phyloP scores from a whole-genome alignment of 2,113 vertebrate genomes.

The Hemiscyllium ocellatum region DNA sequence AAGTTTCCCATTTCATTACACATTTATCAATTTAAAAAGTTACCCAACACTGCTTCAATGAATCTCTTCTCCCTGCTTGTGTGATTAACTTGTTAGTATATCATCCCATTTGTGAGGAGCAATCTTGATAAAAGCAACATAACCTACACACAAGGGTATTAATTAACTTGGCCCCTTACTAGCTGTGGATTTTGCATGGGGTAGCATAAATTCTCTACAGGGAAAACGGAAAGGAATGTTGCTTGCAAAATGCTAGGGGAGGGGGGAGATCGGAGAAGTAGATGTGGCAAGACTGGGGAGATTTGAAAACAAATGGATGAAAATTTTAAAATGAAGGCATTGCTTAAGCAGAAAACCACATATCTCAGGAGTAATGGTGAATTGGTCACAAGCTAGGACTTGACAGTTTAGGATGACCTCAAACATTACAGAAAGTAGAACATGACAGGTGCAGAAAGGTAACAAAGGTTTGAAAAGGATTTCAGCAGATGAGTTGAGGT shows the following conservation, averaged over 20 bases:
- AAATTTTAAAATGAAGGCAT: not conserved
- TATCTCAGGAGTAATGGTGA: not conserved
- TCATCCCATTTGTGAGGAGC: conserved; percentile 1
- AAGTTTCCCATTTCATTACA: not conserved
- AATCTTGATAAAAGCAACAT: conserved; percentile 20
- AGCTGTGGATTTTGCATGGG: conserved; percentile 21
- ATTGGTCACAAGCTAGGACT: not conserved
- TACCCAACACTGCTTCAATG: not conserved
- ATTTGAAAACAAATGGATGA: not conserved
- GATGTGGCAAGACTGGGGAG: not conserved
- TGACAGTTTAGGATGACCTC: not conserved
- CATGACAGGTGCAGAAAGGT: not conserved
- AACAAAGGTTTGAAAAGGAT: not conserved
- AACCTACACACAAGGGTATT: conserved; percentile 34
- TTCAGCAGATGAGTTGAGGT: not conserved
- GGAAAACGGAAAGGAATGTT: not conserved
- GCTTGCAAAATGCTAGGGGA: not conserved
- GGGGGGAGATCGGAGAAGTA: not conserved
- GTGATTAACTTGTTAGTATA: not conserved
- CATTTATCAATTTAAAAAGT: not conserved
- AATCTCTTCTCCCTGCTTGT: not conserved
- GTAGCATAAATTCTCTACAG: conserved; percentile 29
- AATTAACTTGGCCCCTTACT: conserved; percentile 34
- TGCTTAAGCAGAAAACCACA: not conserved
- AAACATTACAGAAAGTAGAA: not conserved